Percentiles rank a stretch among this genome's conserved stretches.
Conservation (phyloP, 2,888 invertebrate genomes). For the Watsonalla cultraria region DNA sequence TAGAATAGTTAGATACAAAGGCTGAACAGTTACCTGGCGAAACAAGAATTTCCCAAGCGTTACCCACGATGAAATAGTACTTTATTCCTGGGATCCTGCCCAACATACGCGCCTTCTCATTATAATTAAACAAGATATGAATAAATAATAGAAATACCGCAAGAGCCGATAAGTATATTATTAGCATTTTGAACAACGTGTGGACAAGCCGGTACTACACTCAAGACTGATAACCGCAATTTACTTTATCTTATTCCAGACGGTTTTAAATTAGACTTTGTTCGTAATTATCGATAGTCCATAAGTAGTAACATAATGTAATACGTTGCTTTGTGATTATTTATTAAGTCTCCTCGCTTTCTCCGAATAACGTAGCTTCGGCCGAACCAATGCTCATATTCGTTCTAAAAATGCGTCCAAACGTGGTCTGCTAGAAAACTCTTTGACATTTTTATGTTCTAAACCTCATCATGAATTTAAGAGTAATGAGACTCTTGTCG, state of each 20-base stretch:
- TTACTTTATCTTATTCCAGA: not conserved
- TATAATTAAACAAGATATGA: slow-evolving; percentile 23
- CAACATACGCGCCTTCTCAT: slow-evolving; percentile 28
- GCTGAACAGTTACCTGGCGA: slow-evolving; percentile 28
- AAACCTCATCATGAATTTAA: too few relatives aligned
- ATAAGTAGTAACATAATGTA: too few relatives aligned
- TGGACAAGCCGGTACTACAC: not conserved
- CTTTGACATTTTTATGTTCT: too few relatives aligned
- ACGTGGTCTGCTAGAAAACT: too few relatives aligned
- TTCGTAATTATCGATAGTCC: not conserved
- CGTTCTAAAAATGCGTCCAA: too few relatives aligned
- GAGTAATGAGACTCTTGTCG: too few relatives aligned
- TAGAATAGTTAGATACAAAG: not conserved
- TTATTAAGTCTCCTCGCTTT: too few relatives aligned
- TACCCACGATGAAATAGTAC: slow-evolving; percentile 33
- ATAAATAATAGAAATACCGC: slow-evolving; percentile 16
- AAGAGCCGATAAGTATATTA: slow-evolving; percentile 12
- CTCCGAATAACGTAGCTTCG: too few relatives aligned
- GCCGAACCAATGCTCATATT: too few relatives aligned
- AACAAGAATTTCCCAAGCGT: slow-evolving; percentile 22
- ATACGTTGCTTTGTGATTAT: too few relatives aligned
- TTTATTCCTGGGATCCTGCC: slow-evolving; percentile 41
- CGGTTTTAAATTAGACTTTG: not conserved
- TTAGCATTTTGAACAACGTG: slow-evolving; percentile 14
- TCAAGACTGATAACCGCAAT: not conserved